Conservation (phyloP, 2,113 vertebrate species). For the Sisor rabdophorus region DNA sequence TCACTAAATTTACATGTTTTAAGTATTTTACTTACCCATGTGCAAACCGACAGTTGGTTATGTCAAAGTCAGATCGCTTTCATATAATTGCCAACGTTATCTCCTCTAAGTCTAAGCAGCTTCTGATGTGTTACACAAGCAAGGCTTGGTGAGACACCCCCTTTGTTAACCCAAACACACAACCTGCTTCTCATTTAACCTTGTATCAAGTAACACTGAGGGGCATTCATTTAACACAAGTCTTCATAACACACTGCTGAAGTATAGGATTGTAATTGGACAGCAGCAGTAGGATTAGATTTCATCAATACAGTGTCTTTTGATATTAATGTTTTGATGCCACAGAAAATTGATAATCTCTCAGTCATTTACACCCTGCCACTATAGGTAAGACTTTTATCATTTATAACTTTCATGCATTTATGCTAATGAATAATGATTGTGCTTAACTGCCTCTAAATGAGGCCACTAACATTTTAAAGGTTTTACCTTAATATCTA, state of each 20-base stretch:
- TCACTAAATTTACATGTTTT: not conserved
- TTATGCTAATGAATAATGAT: not conserved
- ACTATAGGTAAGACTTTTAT: conserved; percentile 1
- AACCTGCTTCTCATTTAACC: conserved; percentile 26
- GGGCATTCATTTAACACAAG: conserved; percentile 25
- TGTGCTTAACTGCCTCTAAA: not conserved
- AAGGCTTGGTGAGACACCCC: conserved; percentile 5
- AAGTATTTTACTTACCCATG: not conserved
- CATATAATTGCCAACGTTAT: conserved; percentile 20
- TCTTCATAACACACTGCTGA: conserved; percentile 51
- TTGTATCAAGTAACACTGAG: conserved; percentile 55
- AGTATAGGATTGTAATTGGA: conserved; percentile 25
- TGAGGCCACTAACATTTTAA: not conserved
- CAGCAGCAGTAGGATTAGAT: conserved; percentile 8
- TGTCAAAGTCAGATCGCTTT: conserved; percentile 23
- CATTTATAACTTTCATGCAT: not conserved
- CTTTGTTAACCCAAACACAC: conserved; percentile 35
- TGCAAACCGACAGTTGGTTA: not conserved
- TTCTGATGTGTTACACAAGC: not conserved
- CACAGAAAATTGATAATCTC: not conserved
- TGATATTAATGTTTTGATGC: conserved; percentile 2
- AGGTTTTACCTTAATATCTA: not conserved
- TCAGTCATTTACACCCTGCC: conserved; percentile 28
- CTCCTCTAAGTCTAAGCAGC: not conserved
- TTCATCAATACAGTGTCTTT: not conserved